Conservation (phyloP, 2,888 invertebrate species). For the Entomobrya proxima region DNA sequence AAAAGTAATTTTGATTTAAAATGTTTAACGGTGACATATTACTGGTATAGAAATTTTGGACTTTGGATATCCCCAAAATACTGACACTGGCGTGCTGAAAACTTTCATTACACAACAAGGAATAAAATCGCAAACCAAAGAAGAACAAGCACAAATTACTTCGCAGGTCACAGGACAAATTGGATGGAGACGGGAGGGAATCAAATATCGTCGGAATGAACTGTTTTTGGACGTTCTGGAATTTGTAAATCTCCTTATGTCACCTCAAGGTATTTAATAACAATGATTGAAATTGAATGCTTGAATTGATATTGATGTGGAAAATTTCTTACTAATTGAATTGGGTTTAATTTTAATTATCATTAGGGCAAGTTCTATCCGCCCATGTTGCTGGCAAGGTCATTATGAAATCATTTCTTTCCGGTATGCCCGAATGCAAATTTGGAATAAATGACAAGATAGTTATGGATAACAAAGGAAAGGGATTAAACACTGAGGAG, state of each 20-base stretch:
- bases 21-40: conserved; percentile 77
- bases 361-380: conserved; percentile 93
- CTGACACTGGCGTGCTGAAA: conserved; percentile 98
- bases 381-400: conserved; percentile 99
- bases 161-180: conserved; percentile 99
- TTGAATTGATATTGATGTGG: too few species aligned
- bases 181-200: conserved; percentile 99
- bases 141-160: conserved; percentile 99
- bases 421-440: conserved; percentile 99
- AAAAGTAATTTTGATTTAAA: neutral
- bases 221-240: conserved; percentile 98
- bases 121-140: conserved; percentile 98
- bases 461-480: conserved; percentile 96
- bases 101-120: conserved; percentile 99
- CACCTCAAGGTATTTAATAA: conserved; percentile 90
- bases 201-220: conserved; percentile 99
- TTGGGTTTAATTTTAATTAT: too few species aligned
- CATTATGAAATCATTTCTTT: conserved; percentile 99
- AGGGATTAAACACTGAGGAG: conserved; percentile 85
- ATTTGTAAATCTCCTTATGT: conserved; percentile 99
- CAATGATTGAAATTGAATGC: too few species aligned
- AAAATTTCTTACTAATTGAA: too few species aligned
- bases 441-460: conserved; percentile 81
- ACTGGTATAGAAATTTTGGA: conserved; percentile 96
- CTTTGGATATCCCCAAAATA: conserved; percentile 99